Evolutionary conservation across 2,113 vertebrate species (phyloP), one percentile per base, ranked within the genome.

Genomic region (Saccopteryx leptura): DNA sequence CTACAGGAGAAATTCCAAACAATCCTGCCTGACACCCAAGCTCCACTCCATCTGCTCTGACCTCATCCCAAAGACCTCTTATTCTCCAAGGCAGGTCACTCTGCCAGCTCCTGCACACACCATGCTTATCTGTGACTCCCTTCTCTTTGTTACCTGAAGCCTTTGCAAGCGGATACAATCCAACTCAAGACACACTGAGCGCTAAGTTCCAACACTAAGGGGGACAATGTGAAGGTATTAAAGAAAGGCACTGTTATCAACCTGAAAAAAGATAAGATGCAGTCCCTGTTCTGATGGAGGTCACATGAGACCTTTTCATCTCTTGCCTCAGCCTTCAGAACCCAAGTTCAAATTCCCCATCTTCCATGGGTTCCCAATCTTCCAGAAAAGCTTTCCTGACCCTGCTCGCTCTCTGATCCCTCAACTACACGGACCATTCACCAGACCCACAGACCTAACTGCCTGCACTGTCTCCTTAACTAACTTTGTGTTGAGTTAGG

Each of bases 1-100:
- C 46, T 75, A 39, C 12, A 88, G 82, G 26, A 94, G 23, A 96
- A 68, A 92, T 91, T 46, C 58, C 63, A 95, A 91, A 31, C 21
- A 15, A 15, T n/a, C 2, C 1, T 54, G 1, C 7, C 18, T 69
- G 85, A 72, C 24, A 84, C 0, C 19, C 58, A 81, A 50, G 19
- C 24, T 18, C 76, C 46, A 66, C 60, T 56, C 68, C 50, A 85
- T 80, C 50, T 58, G 78, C 65, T 94, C 74, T 63, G 50, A 74
- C 7, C 50, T 89, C 9, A 85, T 33, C 52, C 79, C 68, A 91
- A 84, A 95, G 72, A 69, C 50, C 9, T 48, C 28, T 39, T 39
- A 3, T 52, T 33, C 72, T 96, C 75, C 46, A 90, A 88, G 26
- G 56, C 60, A 28, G 17, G n/a, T 81, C 17, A 61, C 7, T 21